These are phyloP conservation scores for Acinonyx jubatus DNA, from an alignment of 2,113 vertebrate species.

Conservation along the genomic window DNA sequence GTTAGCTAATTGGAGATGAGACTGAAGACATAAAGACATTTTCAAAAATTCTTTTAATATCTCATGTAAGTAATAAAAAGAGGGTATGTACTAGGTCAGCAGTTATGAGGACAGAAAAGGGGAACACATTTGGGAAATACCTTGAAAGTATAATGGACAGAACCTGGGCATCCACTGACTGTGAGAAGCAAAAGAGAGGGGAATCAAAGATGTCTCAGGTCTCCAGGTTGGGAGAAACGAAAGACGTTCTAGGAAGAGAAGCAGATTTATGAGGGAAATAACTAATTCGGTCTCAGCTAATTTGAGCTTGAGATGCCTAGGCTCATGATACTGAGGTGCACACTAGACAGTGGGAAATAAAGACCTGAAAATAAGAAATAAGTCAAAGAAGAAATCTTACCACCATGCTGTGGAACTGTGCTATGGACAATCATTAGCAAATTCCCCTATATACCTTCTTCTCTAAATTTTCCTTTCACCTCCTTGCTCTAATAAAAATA, in stretches of 20 bases:
- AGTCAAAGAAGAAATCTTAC: not conserved
- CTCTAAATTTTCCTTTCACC: not conserved
- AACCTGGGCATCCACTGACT: not conserved
- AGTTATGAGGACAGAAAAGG: not conserved
- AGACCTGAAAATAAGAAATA: not conserved
- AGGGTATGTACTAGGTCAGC: not conserved
- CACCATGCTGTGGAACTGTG: not conserved
- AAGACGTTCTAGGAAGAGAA: not conserved
- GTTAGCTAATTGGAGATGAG: slow-evolving; percentile 25
- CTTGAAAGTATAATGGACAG: not conserved
- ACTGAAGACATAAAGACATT: not conserved
- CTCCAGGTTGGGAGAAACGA: not conserved
- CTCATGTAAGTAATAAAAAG: not conserved
- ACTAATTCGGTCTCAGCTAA: not conserved
- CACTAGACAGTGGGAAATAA: not conserved
- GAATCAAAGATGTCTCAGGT: not conserved
- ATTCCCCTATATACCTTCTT: not conserved
- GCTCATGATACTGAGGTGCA: not conserved
- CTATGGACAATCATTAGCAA: not conserved
- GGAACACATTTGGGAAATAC: not conserved
- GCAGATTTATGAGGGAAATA: not conserved
- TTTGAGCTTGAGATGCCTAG: not conserved
- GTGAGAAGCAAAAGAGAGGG: not conserved
- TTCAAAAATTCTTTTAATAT: slow-evolving; percentile 20
- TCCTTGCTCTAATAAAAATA: not conserved